Evolutionary conservation across 2,113 vertebrate species (phyloP).

Genomic region (Neolamprologus caudopunctatus): DNA sequence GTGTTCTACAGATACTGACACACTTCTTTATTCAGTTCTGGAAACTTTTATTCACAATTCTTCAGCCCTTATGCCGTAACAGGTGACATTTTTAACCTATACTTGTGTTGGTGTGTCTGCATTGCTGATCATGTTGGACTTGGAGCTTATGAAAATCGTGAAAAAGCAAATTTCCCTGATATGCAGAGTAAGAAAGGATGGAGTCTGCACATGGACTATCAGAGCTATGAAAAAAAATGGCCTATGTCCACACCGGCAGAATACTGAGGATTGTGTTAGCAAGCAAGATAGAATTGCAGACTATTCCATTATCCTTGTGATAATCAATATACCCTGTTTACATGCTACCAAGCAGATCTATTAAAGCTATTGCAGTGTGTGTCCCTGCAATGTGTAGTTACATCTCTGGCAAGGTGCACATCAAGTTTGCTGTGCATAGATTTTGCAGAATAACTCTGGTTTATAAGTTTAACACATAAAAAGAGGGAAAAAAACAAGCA

Average conservation of each 20-base stretch:
- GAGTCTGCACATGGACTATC: background rate
- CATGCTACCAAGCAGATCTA: background rate
- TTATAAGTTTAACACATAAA: background rate
- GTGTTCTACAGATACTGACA: background rate
- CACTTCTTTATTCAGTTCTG: background rate
- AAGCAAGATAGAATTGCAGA: background rate
- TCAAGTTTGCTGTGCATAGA: background rate
- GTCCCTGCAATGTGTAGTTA: background rate
- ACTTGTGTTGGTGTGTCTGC: background rate
- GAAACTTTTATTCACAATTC: background rate
- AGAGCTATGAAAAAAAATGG: background rate
- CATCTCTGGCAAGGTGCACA: background rate
- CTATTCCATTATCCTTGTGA: background rate
- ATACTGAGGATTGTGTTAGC: background rate
- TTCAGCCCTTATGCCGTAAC: background rate
- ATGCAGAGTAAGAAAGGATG: background rate
- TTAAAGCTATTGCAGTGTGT: background rate
- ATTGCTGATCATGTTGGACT: background rate
- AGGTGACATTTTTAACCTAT: background rate
- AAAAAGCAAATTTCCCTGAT: background rate
- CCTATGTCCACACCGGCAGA: background rate
- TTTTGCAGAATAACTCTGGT: background rate
- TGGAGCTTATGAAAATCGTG: accelerated
- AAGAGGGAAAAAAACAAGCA: background rate
- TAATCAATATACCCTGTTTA: background rate